Conservation (phyloP, 2,888 invertebrate species). For the Philhelius pedissequus region DNA sequence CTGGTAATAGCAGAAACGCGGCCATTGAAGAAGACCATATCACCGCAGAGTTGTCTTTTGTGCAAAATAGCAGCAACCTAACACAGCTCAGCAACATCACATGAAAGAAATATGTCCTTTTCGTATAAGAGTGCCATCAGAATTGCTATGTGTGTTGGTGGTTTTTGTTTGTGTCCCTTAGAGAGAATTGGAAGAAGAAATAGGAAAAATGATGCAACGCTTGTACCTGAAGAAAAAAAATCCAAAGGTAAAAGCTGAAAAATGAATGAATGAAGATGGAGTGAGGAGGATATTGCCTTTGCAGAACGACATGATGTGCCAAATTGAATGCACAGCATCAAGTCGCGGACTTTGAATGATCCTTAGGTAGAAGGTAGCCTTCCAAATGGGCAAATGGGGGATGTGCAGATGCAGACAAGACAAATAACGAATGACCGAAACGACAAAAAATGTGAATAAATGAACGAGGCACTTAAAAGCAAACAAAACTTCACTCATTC, state of each 20-base stretch:
- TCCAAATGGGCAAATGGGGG: neutral
- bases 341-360: slow-evolving; percentile 26
- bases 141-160: slow-evolving; percentile 10
- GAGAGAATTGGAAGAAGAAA: slow-evolving; percentile 53
- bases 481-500: slow-evolving; percentile 53
- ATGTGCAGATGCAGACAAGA: slow-evolving; percentile 55
- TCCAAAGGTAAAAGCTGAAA: neutral
- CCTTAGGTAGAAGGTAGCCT: neutral
- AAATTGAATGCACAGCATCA: slow-evolving; percentile 65
- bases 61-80: slow-evolving; percentile 37
- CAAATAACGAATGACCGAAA: slow-evolving; percentile 63
- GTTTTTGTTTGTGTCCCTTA: slow-evolving; percentile 54
- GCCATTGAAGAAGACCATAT: slow-evolving; percentile 47
- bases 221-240: neutral
- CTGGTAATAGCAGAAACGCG: neutral
- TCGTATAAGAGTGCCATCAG: slow-evolving; percentile 8
- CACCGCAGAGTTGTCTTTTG: slow-evolving; percentile 47
- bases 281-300: neutral
- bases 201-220: slow-evolving; percentile 24
- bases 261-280: neutral
- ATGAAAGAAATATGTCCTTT: slow-evolving; percentile 41
- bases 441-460: slow-evolving; percentile 62
- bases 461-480: slow-evolving; percentile 64
- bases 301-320: slow-evolving; percentile 53
- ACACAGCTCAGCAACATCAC: slow-evolving; percentile 50